These are phyloP conservation scores for Bryconaethiops microstoma DNA, from an alignment of 2,797 vertebrate genomes.

Conservation along the genomic window DNA sequence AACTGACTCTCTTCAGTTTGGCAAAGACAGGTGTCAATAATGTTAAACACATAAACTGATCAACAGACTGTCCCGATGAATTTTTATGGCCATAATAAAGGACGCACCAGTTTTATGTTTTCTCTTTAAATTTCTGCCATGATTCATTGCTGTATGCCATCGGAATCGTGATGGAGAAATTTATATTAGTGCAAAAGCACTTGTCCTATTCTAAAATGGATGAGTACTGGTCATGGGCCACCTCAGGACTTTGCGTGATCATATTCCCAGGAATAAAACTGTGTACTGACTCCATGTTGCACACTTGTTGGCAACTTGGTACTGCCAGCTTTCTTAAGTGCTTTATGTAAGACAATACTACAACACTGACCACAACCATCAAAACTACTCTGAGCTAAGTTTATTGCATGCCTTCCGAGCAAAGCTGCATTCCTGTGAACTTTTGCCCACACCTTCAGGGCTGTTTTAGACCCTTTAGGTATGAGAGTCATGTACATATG, in stretches of 20 bases:
- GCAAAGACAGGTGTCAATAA: background rate
- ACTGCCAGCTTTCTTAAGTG: background rate
- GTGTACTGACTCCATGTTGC: constrained; percentile 6
- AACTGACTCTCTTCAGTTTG: background rate
- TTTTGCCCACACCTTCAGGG: constrained; percentile 19
- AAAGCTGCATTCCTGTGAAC: constrained; percentile 23
- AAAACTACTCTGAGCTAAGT: constrained; percentile 17
- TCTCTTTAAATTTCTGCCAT: too few species aligned
- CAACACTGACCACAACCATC: background rate
- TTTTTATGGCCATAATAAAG: background rate
- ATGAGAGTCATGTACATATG: constrained; percentile 16
- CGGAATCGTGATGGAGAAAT: background rate
- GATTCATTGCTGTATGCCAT: background rate
- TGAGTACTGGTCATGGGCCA: background rate
- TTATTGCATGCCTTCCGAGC: background rate
- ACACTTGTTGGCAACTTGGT: constrained; percentile 9
- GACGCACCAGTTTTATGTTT: background rate
- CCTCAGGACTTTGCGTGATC: background rate
- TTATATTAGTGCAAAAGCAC: constrained; percentile 64
- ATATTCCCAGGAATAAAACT: constrained; percentile 4
- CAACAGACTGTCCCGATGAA: constrained; percentile 72
- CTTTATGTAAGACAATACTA: constrained; percentile 8
- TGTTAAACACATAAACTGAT: background rate
- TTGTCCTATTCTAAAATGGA: constrained; percentile 25
- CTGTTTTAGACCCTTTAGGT: constrained; percentile 5